phyloP scores from a whole-genome alignment of 2,797 vertebrate species.

The Helostoma temminkii region DNA sequence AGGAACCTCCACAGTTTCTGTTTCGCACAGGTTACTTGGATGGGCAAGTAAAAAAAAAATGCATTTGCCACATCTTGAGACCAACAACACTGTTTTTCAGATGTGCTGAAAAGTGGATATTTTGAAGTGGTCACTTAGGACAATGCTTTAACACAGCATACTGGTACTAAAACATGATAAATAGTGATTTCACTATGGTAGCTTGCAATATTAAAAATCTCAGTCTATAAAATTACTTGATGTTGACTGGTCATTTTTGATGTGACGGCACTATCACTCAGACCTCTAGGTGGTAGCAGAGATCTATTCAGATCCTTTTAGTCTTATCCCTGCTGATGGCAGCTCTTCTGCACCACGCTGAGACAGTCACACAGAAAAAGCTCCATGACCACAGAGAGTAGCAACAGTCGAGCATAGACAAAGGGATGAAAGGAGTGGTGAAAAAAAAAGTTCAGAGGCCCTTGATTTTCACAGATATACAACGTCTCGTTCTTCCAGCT shows the following conservation, averaged over 20 bases:
- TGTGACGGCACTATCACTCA: constrained; percentile 2
- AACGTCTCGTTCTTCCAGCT: constrained; percentile 26
- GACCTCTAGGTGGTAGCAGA: constrained; percentile 85
- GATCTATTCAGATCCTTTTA: constrained; percentile 65
- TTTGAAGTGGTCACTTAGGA: not conserved
- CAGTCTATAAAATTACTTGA: not conserved
- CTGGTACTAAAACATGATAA: not conserved
- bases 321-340: constrained; percentile 7
- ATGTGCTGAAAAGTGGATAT: not conserved
- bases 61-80: constrained; percentile 17
- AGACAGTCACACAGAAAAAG: constrained; percentile 56
- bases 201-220: not conserved
- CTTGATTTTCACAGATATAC: constrained; percentile 71
- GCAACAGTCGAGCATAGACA: constrained; percentile 57
- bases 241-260: constrained; percentile 13
- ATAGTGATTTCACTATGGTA: not conserved
- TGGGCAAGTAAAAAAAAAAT: constrained; percentile 27
- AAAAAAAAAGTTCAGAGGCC: constrained; percentile 33
- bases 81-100: constrained; percentile 7
- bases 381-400: constrained; percentile 54
- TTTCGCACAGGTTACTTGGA: constrained; percentile 41
- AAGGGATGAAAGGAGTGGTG: constrained; percentile 58
- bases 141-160: not conserved
- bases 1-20: constrained; percentile 34
- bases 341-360: constrained; percentile 41